Base-by-base conservation (phyloP, 2,888 invertebrate genomes). In the Caenorhabditis doughertyi region DNA sequence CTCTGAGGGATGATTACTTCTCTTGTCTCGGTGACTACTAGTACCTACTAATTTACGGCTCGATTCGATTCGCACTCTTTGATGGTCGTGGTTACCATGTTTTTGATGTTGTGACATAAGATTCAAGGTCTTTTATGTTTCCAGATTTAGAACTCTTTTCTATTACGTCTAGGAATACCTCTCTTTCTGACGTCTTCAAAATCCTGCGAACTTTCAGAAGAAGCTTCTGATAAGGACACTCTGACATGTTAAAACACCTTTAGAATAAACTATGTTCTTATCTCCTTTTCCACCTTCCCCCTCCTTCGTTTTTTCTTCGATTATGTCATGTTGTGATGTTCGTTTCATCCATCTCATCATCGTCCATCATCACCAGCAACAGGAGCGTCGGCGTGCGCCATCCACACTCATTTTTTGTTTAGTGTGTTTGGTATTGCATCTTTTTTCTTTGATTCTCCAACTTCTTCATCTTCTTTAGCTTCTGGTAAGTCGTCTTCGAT, bases 41-140 rank as follows among this genome's bases (percentile, higher is more conserved):
- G 74, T 74, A 74, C 74, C 74, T 65, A 65, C 74, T 76, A 76
- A 76, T 76, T 76, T 76, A 76, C 74, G 67, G 60, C 51, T 65
- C 65, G 51, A 65, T 65, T 29, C 39, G 56, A 70, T 70, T 58
- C 70, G 70, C 56, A 70, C 70, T 65, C 65, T 64, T 64, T 65
- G 65, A 65, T 65, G 65, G 29, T 64, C 49, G 42, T 64, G 64
- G 65, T 51, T 51, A 65, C 65, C 65, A 65, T 65, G 65, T 65
- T 65, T 65, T 65, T 65, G 65, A 65, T 65, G 65, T 51, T 65
- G 65, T 65, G 65, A 51, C 65, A 51, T 65, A 3, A 35, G 25
- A 65, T 35, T 35, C 65, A 65, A 65, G 65, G 65, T 35, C 65
- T 65, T 39, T 21, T 32, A 23, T 29, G 51, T 65, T 64, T 49